Evolutionary conservation across 2,888 invertebrate genomes (phyloP), one percentile per base, ranked within the genome.

Genomic region (Drosophila quinaria): DNA sequence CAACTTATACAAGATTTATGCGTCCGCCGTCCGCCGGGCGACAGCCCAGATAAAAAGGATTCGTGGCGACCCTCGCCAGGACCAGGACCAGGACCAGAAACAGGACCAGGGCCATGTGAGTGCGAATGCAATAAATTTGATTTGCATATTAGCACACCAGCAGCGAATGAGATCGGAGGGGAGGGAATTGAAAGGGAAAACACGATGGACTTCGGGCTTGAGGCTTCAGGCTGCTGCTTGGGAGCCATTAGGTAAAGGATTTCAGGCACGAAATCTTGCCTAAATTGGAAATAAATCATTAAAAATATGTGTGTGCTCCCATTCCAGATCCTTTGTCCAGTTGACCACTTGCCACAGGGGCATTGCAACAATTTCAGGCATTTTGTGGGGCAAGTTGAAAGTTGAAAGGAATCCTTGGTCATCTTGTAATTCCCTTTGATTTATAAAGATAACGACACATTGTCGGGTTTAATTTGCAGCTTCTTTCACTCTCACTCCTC

Each of bases 1-100:
- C 82, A 83, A 90, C 88, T 90, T 90, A 88, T 90, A 90, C 76
- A 91, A 90, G 91, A 90, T 90, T 90, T 90, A 90, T 91, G 90
- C 80, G 78, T 72, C 63, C 78, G 66, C 55, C 69, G 76, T 69
- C 49, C 82, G 72, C 83, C 83, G 59, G 78, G 87, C 81, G 87
- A 83, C 84, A 75, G 75, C 73, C 69, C 39, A 89, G 89, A 89
- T 87, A 87, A 84, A 84, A 87, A 87, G 86, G 87, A 89, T 88
- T 75, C 80, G 73, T 74, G 77, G 79, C 76, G 75, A 70, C 76
- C 72, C 60, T 50, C 55, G 58, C 22, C 51, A 52, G 69, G 64
- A 65, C 52, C 44, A 39, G 49, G 37, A 22, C 25, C 6, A 25
- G 25, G 1, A 54, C 52, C 44, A 39, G 49, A 33, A 22, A 6